Evolutionary conservation across 2,113 vertebrate species (phyloP), one percentile per base, ranked within the genome.

Genomic region (Megalops atlanticus): DNA sequence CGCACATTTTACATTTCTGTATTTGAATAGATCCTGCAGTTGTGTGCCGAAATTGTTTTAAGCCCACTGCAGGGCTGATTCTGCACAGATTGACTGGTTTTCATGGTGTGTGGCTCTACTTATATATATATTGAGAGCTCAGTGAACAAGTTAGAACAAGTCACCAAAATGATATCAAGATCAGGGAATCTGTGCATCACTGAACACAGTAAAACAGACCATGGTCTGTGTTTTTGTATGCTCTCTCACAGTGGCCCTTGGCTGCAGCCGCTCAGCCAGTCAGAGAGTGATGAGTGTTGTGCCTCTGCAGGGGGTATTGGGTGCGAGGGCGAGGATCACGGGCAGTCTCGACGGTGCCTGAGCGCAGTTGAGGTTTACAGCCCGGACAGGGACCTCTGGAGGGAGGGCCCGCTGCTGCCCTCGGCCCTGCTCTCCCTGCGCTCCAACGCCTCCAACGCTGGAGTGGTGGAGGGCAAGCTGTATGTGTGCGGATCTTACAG

Each of bases 401-500:
- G 96, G 80, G 94, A 97, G 2, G 97, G 98, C 18, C 95, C 96
- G 36, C 84, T 91, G 1, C 93, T 98, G 88, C 97, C 96, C 4
- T 95, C 86, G 80, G 92, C 97, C 1, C 94, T 97, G 21, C 95
- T 99, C 14, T 94, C 96, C 14, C 92, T 98, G 40, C 91, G 95
- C 78, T 96, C 94, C 76, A 97, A 96, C 54, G 92, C 95, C 0
- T 92, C 92, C 70, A 97, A 92, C 0, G 95, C 97, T 2, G 97
- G 96, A 11, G 91, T 91, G 0, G 96, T 98, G 86, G 96, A 96
- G 35, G 96, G 97, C 31, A 98, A 97, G 88, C 92, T 99, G 18
- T 99, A 98, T 64, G 88, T 99, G 80, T 99, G 98, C 35, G 98
- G 98, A 74, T 97, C 96, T 84, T 99, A 97, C 93, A 97, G 89